These are phyloP conservation scores for Bovichtus diacanthus DNA, from an alignment of 2,797 vertebrate species.

Conservation along the genomic window DNA sequence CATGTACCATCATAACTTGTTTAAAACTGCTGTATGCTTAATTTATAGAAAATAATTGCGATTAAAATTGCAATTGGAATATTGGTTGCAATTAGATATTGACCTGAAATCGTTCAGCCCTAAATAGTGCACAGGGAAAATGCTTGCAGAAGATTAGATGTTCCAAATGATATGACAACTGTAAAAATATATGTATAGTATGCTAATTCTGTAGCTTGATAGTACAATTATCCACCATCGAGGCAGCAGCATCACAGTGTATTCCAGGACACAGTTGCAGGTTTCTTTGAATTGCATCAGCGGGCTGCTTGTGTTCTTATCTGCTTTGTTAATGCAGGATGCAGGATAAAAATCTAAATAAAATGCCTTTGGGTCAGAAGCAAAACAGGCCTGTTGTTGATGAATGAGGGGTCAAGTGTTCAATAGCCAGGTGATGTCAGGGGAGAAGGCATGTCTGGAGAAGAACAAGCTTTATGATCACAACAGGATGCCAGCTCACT, in stretches of 20 bases:
- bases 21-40: too few relatives aligned
- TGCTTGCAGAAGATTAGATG: not conserved
- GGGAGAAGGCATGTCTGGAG: slow-evolving; percentile 18
- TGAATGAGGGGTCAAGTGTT: slow-evolving; percentile 35
- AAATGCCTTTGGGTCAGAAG: slow-evolving; percentile 2
- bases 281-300: slow-evolving; percentile 83
- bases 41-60: not conserved
- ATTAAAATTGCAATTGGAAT: not conserved
- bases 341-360: slow-evolving; percentile 19
- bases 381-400: not conserved
- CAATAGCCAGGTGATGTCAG: slow-evolving; percentile 16
- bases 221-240: not conserved
- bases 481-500: slow-evolving; percentile 9
- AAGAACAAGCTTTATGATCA: slow-evolving; percentile 14
- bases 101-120: not conserved
- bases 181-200: slow-evolving; percentile 18
- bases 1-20: too few relatives aligned
- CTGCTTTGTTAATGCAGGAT: slow-evolving; percentile 52
- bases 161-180: slow-evolving; percentile 9
- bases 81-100: not conserved
- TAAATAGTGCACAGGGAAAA: not conserved
- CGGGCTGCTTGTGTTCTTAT: slow-evolving; percentile 60
- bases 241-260: slow-evolving; percentile 13
- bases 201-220: slow-evolving; percentile 20
- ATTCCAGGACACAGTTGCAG: slow-evolving; percentile 22